Evolutionary conservation across 1,140 invertebrate genomes (phyloP), one percentile per base, ranked within the genome.

Genomic region (Cryptotermes secundus): DNA sequence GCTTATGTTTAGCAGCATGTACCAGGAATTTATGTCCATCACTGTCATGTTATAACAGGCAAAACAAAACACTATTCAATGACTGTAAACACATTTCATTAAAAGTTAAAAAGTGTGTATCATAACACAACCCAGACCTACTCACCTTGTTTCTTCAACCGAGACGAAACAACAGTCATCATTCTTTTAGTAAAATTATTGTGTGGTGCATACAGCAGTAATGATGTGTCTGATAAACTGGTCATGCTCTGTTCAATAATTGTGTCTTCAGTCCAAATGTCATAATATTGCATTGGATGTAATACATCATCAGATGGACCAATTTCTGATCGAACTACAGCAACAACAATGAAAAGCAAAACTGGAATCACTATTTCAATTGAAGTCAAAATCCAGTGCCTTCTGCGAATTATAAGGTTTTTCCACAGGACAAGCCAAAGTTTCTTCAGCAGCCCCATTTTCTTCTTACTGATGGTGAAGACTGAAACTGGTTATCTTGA

Each of bases 271-370:
- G 53, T 45, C 53, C n/a, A 45, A 82, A 34, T 53, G 24, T 59
- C 31, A 49, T 14, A 14, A 34, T 38, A 59, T 45, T 19, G 0
- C 6, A 38, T 26, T 53, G 38, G 42, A 19, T 49, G 45, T 49
- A 49, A 49, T 49, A 3, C 9, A 34, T 31, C 6, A 4, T 24
- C 38, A 42, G 81, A 45, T 19, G 22, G 81, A 45, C 42, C 53
- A 38, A 49, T 91, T 82, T 93, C 86, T 83, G 90, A 90, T 42
- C 93, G 90, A 31, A 94, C 88, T 16, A 94, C 89, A 35, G 88
- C 88, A 22, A 89, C 84, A 34, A 89, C 49, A 16, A 87, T 53
- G 65, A 89, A 90, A 83, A 89, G 85, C 42, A 89, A 45, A 6
- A 89, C 87, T 7, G 89, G 89, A 2, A 90, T 87, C 9, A 89